Base-by-base conservation (phyloP, 2,113 vertebrate genomes). In the Myrmecophaga tridactyla region DNA sequence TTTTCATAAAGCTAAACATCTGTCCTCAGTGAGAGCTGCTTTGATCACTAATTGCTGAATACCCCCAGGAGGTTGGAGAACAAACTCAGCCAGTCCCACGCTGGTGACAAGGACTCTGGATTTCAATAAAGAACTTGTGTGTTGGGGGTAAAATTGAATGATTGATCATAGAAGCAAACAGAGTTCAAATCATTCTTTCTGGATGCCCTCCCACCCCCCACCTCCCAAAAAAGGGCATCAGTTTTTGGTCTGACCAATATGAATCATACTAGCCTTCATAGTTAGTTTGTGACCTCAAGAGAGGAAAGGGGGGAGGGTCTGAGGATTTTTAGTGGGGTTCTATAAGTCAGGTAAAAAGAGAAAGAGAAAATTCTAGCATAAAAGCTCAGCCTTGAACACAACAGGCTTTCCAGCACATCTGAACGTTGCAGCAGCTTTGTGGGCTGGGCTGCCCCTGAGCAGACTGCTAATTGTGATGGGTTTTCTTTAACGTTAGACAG, bases 11-110 rank as follows among this genome's bases (percentile, higher is more conserved):
- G 85, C 67, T 48, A 58, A 92, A 75, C 56, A 65, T 86, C 56
- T 81, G 67, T 92, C 87, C 90, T 82, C 69, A 43, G 94, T 95
- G 87, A 83, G 15, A 36, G 70, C 39, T n/a, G 90, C 93, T 94
- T 89, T 60, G 76, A 87, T 81, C 63, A 23, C 48, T 36, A 10
- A n/a, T 69, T 48, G 14, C 72, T 77, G 43, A 84, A 27, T 72
- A 58, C 53, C 17, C 82, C 3, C 13, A 73, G 60, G 65, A 60
- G 81, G 87, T 31, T 15, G 3, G 58, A 60, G 48, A n/a, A 43
- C 39, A 34, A 65, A 39, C 60, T 83, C 25, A 3, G 43, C 3
- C 27, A 29, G n/a, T 58, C 58, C 51, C 62, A 25, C 75, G 48
- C 7, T 39, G 41, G 25, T 25, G 51, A 21, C 20, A 0, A 78